A percentile compares a stretch with the other conserved stretches of the same genome.
These are phyloP conservation scores for Oncorhynchus kisutch DNA, from an alignment of 2,113 vertebrate species.

Conservation along the genomic window DNA sequence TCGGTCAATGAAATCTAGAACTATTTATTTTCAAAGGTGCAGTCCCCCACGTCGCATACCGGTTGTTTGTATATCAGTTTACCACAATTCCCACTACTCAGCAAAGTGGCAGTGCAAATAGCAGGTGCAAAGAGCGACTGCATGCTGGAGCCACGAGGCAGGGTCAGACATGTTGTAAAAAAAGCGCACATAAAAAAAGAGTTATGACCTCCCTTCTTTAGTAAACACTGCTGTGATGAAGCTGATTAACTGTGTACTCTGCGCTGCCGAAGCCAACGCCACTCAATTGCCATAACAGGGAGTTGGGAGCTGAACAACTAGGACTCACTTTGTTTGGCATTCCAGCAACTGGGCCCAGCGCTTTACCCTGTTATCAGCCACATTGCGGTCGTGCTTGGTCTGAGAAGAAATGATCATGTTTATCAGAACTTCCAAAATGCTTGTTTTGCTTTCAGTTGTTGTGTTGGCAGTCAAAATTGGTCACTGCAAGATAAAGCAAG, in stretches of 20 bases:
- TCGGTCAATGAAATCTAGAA: not conserved
- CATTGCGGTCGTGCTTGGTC: too few species aligned
- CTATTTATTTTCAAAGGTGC: not conserved
- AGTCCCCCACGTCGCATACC: slow-evolving; percentile 6
- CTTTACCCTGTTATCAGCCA: not conserved
- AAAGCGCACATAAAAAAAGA: too few species aligned
- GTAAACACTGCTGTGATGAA: slow-evolving; percentile 31
- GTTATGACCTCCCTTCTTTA: not conserved
- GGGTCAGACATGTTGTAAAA: slow-evolving; percentile 27
- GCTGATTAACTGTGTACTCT: slow-evolving; percentile 19
- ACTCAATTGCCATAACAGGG: not conserved
- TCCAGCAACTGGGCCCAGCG: not conserved
- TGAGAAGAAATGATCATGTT: too few species aligned
- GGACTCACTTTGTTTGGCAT: not conserved
- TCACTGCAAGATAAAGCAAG: too few species aligned
- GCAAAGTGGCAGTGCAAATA: slow-evolving; percentile 30
- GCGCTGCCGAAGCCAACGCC: slow-evolving; percentile 6
- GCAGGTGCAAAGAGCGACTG: slow-evolving; percentile 44
- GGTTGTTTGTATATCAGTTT: slow-evolving; percentile 23
- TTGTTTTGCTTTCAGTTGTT: too few species aligned
- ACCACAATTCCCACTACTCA: slow-evolving; percentile 18
- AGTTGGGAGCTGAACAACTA: slow-evolving; percentile 2
- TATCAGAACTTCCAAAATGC: too few species aligned
- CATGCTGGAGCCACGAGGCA: not conserved
- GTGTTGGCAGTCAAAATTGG: too few species aligned